Conservation (phyloP, 2,797 vertebrate genomes). For the Chaunax sp. region DNA sequence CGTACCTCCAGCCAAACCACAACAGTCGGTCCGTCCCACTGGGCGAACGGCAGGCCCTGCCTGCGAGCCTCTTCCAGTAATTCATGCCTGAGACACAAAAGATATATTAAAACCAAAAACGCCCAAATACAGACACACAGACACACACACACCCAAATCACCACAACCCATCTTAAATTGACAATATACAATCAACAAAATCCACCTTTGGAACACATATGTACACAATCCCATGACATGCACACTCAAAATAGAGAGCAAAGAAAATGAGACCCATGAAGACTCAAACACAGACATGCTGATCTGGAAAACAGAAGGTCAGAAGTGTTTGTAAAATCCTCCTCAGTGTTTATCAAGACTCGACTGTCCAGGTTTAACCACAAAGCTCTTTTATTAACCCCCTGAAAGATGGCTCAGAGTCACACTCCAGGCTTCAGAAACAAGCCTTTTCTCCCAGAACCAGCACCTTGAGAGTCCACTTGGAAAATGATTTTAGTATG, state of each 20-base stretch:
- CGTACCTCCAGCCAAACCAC: conserved; percentile 97
- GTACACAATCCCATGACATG: conserved; percentile 56
- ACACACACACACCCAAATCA: background rate
- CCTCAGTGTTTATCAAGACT: background rate
- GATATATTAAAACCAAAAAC: conserved; percentile 1
- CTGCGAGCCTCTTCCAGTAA: conserved; percentile 94
- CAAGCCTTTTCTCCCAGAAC: conserved; percentile 48
- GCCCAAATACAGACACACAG: background rate
- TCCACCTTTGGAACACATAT: conserved; percentile 4
- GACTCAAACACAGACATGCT: conserved; percentile 25
- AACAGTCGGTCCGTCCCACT: conserved; percentile 97
- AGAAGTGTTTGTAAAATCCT: background rate
- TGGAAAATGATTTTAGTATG: background rate
- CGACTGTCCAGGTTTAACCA: conserved; percentile 3
- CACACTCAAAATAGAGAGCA: conserved; percentile 58
- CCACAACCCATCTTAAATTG: background rate
- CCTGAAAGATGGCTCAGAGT: background rate
- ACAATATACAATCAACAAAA: conserved; percentile 12
- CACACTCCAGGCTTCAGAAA: conserved; percentile 3
- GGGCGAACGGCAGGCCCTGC: conserved; percentile 94
- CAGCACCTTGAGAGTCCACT: conserved; percentile 33
- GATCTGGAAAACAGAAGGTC: conserved; percentile 11
- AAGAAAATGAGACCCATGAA: conserved; percentile 26
- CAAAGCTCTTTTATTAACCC: conserved; percentile 5
- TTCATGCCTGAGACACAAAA: conserved; percentile 86